Base-by-base conservation (phyloP, 2,113 vertebrate species). In the Elanus axillaris region DNA sequence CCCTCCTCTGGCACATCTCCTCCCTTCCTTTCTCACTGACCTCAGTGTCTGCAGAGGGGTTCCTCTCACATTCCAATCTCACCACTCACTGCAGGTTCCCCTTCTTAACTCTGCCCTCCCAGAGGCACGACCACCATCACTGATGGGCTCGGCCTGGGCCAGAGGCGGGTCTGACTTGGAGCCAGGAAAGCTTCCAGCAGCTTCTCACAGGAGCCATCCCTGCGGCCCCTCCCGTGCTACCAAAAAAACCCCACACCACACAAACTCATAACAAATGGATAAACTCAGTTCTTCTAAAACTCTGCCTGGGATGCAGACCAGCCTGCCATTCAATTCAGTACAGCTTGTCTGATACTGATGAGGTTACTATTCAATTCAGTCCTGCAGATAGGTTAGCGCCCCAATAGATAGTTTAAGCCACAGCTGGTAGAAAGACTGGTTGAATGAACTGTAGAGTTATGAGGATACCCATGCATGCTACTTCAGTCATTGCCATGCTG, bases 81-180 rank as follows among this genome's bases (percentile, higher is more conserved):
- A n/a, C n/a, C n/a, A n/a, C n/a, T n/a, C n/a, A n/a, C 47, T 7
- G 21, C 21, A 0, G 11, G 21, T 48, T 48, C 21, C 47, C 47
- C 21, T 22, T 48, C 47, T 21, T 11, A 48, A 48, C 22, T 48
- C 47, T 48, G 21, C 23, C 23, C 11, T 48, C 47, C 47, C 47
- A 23, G 47, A 23, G 47, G 47, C 6, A 3, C 47, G 22, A 23
- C 47, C 47, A 23, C 48, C 10, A 2, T 23, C 3, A 12, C 22
- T 48, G 48, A 23, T 0, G 22, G 48, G 48, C 23, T 50, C 48
- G 13, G 48, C 48, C 48, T 50, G 23, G 48, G 23, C 48, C 50
- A 50, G 50, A 14, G 21, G 23, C 0, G 8, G 25, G 23, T 50
- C 14, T 4, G 1, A 15, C 25, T 50, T 1, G 8, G 50, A 50